Base-by-base conservation (phyloP, 2,113 vertebrate species). In the Anhinga rufa region DNA sequence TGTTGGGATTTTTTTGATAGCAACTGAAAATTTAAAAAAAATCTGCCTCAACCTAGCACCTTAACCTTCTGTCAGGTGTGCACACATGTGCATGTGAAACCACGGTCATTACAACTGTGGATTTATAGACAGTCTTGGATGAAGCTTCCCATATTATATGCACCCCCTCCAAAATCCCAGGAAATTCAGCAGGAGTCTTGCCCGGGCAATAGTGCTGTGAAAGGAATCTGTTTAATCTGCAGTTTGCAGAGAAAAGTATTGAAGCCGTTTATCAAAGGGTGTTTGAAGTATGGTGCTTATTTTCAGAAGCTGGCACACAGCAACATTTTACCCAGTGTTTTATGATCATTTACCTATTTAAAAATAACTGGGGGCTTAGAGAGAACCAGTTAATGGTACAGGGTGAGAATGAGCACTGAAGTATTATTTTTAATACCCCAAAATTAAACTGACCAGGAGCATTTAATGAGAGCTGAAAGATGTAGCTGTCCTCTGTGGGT, bases 61-160 rank as follows among this genome's bases (percentile, higher is more conserved):
- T 40, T 20, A 6, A 24, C 10, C 24, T 77, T 16, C 44, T 77
- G 26, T 79, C 14, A 4, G 1, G 0, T 21, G 7, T 28, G 16
- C 32, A 20, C 14, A 26, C 6, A 10, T 1, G 24, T 51, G 17
- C 17, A 2, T 24, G 17, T 61, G n/a, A 58, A 80, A 81, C 24
- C 61, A 20, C 28, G 19, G 31, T 9, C 20, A 1, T 49, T 51
- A 17, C 8, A 42, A 3, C 12, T n/a, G 17, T 21, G 64, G 20
- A 15, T 81, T 70, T 86, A 21, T 10, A 58, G 66, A 16, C 14
- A 10, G 12, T 57, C 26, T 74, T 0, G 0, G 49, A 6, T 79
- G 40, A 77, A 24, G 10, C 40, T 83, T 88, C 55, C 51, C 54
- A 11, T 55, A 4, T 68, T 32, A 12, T 3, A 70, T 3, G 17